These are phyloP conservation scores for Anoplopoma fimbria DNA, from an alignment of 2,113 vertebrate species.

Conservation along the genomic window DNA sequence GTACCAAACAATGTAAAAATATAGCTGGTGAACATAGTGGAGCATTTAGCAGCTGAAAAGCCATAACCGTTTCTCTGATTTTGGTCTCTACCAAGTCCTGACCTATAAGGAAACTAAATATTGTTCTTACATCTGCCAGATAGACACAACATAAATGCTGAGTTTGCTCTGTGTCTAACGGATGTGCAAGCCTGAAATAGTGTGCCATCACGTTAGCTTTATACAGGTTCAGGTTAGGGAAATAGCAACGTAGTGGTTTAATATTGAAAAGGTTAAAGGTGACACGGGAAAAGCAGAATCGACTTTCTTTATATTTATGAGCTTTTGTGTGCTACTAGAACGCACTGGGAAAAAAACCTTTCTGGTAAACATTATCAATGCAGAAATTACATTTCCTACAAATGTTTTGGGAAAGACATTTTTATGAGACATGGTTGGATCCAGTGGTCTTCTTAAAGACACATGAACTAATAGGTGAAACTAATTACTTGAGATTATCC, in stretches of 20 bases:
- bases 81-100: not conserved
- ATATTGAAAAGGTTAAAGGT: not conserved
- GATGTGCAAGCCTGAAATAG: not conserved
- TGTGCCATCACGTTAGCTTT: not conserved
- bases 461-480: not conserved
- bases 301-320: not conserved
- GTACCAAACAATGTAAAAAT: not conserved
- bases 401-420: not conserved
- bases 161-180: too few relatives aligned
- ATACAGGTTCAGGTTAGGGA: not conserved
- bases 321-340: not conserved
- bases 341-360: not conserved
- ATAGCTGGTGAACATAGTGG: too few relatives aligned
- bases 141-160: too few relatives aligned
- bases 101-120: not conserved
- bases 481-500: constrained; percentile 7
- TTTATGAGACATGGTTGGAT: not conserved
- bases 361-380: not conserved
- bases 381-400: not conserved
- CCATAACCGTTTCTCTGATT: not conserved
- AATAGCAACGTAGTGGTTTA: not conserved
- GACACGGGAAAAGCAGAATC: not conserved
- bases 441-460: not conserved
- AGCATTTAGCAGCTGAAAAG: not conserved
- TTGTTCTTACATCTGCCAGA: not conserved